Evolutionary conservation across 1,140 invertebrate genomes (phyloP), one percentile per base, ranked within the genome.

Genomic region (Camponotus pennsylvanicus): DNA sequence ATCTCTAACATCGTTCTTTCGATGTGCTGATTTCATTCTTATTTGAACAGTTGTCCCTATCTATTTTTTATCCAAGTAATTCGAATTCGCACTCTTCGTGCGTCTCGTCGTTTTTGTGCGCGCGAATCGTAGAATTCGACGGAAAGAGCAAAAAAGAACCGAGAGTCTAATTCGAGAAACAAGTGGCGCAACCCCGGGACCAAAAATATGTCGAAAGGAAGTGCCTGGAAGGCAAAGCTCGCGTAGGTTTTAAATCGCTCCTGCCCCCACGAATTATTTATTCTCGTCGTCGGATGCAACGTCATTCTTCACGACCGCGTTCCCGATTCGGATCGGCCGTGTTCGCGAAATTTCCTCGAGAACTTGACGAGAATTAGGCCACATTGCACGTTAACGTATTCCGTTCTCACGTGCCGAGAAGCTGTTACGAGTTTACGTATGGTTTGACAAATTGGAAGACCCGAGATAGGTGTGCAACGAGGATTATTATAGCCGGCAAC

Each of bases 191-290:
- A 88, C 59, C 49, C 6, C 21, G 55, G 45, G 6, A 63, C 77
- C 88, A 37, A 80, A 88, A 89, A 89, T 89, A 89, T 57, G 18
- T 15, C 77, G 71, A 82, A 66, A 71, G 88, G 88, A 86, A 86
- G 77, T 61, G 80, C 21, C 49, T 34, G 63, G 69, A 88, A 40
- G 69, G 8, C 69, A 37, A 80, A 67, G 34, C 15, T 32, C 34
- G 78, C 57, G 70, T 82, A 49, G 76, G 70, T 40, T 73, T 67
- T 63, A 64, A 76, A 21, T 85, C 40, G 69, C 27, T 63, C 15
- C 77, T 73, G 42, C 15, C 77, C 67, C 52, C 61, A 75, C 63
- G 21, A 84, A 89, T 59, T 52, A 52, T 52, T 88, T 87, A 85
- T 85, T 80, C 86, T 73, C 79, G 79, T 70, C 66, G 45, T 42